phyloP scores from a whole-genome alignment of 2,888 invertebrate genomes.

The Hypomecis punctinalis region DNA sequence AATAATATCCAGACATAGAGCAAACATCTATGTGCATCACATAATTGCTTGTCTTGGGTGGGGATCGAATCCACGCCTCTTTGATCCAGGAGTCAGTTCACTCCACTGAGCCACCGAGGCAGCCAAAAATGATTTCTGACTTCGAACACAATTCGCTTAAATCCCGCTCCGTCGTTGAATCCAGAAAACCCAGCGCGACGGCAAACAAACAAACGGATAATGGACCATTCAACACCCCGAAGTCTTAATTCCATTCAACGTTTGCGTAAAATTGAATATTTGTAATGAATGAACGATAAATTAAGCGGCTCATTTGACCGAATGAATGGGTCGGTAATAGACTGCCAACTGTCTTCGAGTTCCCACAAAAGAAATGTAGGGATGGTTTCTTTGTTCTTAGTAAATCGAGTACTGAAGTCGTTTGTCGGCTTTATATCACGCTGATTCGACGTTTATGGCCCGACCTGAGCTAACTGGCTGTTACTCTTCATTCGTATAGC shows the following conservation, averaged over 20 bases:
- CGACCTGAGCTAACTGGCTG: constrained; percentile 63
- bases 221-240: constrained; percentile 31
- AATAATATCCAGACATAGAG: too few species aligned
- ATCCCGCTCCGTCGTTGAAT: constrained; percentile 9
- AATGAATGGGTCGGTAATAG: constrained; percentile 79
- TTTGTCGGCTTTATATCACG: constrained; percentile 81
- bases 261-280: constrained; percentile 64
- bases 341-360: constrained; percentile 73
- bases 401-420: constrained; percentile 78
- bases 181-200: constrained; percentile 17
- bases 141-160: background rate
- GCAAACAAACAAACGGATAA: constrained; percentile 34
- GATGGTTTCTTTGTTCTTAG: constrained; percentile 79
- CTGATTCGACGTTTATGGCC: constrained; percentile 81
- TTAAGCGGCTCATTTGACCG: constrained; percentile 80
- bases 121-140: too few species aligned
- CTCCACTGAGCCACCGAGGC: too few species aligned
- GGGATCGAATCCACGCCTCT: too few species aligned
- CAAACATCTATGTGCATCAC: too few species aligned
- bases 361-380: constrained; percentile 78
- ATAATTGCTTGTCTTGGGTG: too few species aligned
- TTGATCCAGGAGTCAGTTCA: too few species aligned
- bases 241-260: constrained; percentile 43
- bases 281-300: constrained; percentile 73
- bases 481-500: constrained; percentile 64